Base-by-base conservation (phyloP, 2,113 vertebrate species). In the Sylvia atricapilla region DNA sequence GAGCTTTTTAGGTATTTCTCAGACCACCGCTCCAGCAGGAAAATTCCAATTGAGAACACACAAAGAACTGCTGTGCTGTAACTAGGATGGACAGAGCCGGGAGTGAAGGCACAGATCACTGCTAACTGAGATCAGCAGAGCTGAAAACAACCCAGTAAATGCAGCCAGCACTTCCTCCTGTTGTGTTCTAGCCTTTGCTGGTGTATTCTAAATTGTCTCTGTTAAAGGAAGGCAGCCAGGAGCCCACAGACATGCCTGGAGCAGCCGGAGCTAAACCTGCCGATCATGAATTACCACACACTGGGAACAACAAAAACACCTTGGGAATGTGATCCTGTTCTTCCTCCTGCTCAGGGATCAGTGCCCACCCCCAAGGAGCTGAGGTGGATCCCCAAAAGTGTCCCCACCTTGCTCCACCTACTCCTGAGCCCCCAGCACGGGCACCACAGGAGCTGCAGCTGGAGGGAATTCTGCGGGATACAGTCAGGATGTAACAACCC, bases 401-500 rank as follows among this genome's bases (percentile, higher is more conserved):
- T 78, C 64, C 73, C 18, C 73, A 60, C 20, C 39, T 47, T n/a
- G 30, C 39, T 60, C 20, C 16, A 82, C 7, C 28, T 28, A 15
- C 62, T 35, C 39, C 6, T 3, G 46, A 72, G 9, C 22, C 74
- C 27, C 11, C 4, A 6, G 16, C 24, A 5, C 1, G 0, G n/a
- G 43, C 67, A 35, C 11, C 18, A 10, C 1, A 0, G 1, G 20
- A 31, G 50, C 60, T 14, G 69, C 66, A 24, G 67, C 49, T 31
- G 43, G 55, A 59, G 14, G 68, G 90, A 73, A 64, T 67, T 68
- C 70, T 18, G 17, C 5, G 1, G 44, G 72, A 75, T 2, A 13
- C 11, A 7, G 5, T 4, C 13, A 11, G 33, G 12, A 27, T 2
- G 5, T 0, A 30, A 52, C 8, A 0, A 52, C 74, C 27, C 66